These are phyloP conservation scores for Nixonia krombeini DNA, from an alignment of 1,140 invertebrate genomes.

Conservation along the genomic window DNA sequence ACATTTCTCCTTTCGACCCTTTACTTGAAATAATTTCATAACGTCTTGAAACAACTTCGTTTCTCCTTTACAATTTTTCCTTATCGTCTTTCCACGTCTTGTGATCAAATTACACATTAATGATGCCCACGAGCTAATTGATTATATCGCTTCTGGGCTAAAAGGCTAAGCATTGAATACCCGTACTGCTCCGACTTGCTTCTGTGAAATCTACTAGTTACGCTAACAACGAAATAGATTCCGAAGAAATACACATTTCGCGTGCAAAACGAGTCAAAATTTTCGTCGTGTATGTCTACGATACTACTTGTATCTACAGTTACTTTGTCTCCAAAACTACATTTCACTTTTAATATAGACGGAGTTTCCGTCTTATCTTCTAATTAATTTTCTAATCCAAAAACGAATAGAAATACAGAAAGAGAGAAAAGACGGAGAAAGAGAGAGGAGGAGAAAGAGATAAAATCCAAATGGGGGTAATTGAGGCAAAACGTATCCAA, in stretches of 20 bases:
- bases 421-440: too few relatives aligned
- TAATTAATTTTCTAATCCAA: too few relatives aligned
- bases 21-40: too few relatives aligned
- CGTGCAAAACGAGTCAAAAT: constrained; percentile 1
- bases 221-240: constrained; percentile 15
- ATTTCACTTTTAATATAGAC: too few relatives aligned
- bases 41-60: constrained; percentile 15
- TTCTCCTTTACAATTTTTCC: constrained; percentile 4
- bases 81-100: constrained; percentile 1
- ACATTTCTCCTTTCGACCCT: constrained; percentile 2
- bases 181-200: constrained; percentile 69
- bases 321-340: too few relatives aligned
- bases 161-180: constrained; percentile 66
- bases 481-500: too few relatives aligned
- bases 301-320: constrained; percentile 2
- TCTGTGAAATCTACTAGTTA: constrained; percentile 52
- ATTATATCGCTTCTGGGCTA: constrained; percentile 51
- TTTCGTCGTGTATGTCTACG: constrained; percentile 4
- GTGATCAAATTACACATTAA: constrained; percentile 25
- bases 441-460: too few relatives aligned
- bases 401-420: too few relatives aligned
- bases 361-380: too few relatives aligned
- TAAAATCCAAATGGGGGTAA: too few relatives aligned
- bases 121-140: constrained; percentile 54
- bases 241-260: constrained; percentile 13